Conservation (phyloP, 35 echinoderm and acorn worm genomes). For the Ophioderma brevispina region DNA sequence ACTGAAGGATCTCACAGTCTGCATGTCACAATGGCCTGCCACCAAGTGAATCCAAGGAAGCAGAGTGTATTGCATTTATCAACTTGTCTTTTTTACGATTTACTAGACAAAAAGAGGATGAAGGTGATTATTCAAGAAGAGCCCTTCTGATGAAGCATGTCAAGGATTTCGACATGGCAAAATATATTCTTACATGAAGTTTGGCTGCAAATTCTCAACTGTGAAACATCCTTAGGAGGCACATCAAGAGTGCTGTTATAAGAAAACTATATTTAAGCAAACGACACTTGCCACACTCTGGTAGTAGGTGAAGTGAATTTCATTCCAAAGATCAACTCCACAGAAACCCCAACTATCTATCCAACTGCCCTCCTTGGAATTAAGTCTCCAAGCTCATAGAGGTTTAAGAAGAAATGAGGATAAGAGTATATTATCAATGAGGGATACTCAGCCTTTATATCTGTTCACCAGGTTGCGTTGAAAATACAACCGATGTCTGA, state of each 20-base stretch:
- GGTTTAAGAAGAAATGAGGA: not conserved
- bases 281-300: not conserved
- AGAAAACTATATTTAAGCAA: not conserved
- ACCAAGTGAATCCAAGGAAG: constrained; percentile 14
- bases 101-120: not conserved
- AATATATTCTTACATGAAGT: too few relatives aligned
- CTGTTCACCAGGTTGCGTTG: not conserved
- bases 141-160: not conserved
- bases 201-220: not conserved
- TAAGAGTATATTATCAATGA: not conserved
- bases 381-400: not conserved
- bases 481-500: not conserved
- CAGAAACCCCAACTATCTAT: not conserved
- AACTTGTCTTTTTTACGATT: too few relatives aligned
- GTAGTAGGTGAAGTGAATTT: not conserved
- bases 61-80: constrained; percentile 72
- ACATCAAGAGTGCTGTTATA: not conserved
- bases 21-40: constrained; percentile 27
- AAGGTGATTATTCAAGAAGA: not conserved
- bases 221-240: not conserved
- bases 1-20: not conserved
- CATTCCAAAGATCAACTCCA: not conserved
- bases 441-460: not conserved
- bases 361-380: not conserved
- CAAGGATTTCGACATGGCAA: not conserved